Base-by-base conservation (phyloP, 1,140 invertebrate species). In the Aphelenchoides fujianensis region DNA sequence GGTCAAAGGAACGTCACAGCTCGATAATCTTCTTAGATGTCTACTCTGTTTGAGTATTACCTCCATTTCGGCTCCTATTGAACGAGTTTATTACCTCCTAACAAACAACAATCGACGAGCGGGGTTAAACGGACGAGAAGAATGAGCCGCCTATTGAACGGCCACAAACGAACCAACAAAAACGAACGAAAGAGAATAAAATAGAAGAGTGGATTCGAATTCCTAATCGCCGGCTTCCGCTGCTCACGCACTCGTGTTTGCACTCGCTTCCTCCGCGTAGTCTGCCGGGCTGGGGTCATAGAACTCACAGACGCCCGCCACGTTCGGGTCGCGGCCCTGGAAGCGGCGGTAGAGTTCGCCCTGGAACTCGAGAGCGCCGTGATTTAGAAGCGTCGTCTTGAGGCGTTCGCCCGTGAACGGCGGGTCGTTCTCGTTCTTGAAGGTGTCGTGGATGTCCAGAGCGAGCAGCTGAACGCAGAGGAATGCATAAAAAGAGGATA, bases 271-370 rank as follows among this genome's bases (percentile, higher is more conserved):
- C 30, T 71, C 69, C 3, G 31, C 27, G 16, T 73, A 28, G 41
- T 41, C 28, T 28, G 23, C 9, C 3, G 74, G 52, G 19, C 78
- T 78, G n/a, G 81, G 82, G 61, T 84, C 82, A 70, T 83, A 79
- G 71, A 83, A 84, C 54, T 83, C 82, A 53, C 81, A 84, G n/a
- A 83, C 83, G 19, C 75, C 75, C 23, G 75, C 78, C n/a, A 81
- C 74, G n/a, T 67, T 75, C 41, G 81, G 81, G 68, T 83, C 83
- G 36, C 81, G 78, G 3, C 81, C 81, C 74, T 82, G 80, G 68
- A 82, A 82, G 62, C 74, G 30, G 35, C 75, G 79, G 69, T 78
- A 82, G 32, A 82, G 61, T 68, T 84, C 77, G 37, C 74, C 74
- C 30, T 84, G 82, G 7, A 72, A 48, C 64, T 83, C 81, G 31